Evolutionary conservation across 30 jellyfish, hydroid and myxozoan species (phyloP).

Genomic region (Chironex yamaguchii): DNA sequence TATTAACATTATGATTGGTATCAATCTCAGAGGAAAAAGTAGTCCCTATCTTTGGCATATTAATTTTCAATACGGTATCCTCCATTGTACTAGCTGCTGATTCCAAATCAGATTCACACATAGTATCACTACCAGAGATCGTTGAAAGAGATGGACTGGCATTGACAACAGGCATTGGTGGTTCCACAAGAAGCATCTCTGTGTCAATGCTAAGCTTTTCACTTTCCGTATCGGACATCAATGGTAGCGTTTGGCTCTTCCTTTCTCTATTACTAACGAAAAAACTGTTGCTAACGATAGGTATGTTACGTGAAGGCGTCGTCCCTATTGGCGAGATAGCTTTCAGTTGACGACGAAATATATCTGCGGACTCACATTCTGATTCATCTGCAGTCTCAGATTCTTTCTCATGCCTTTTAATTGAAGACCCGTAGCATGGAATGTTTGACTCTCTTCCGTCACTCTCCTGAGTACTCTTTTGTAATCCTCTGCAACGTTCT

Average conservation of each 20-base stretch:
- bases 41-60: background rate
- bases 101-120: background rate
- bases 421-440: no score
- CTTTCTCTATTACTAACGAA: no score
- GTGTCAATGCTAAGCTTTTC: constrained; percentile 72
- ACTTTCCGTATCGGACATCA: constrained; percentile 8
- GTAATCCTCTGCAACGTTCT: no score
- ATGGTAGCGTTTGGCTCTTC: background rate
- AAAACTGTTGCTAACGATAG: no score
- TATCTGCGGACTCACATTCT: no score
- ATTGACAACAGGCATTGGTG: constrained; percentile 83
- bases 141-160: constrained; percentile 86
- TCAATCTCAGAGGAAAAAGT: background rate
- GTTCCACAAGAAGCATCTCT: constrained; percentile 61
- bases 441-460: no score
- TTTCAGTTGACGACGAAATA: no score
- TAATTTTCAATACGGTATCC: background rate
- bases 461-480: no score
- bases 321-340: no score
- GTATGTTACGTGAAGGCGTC: no score
- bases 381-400: no score
- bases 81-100: background rate
- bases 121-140: constrained; percentile 51
- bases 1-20: background rate
- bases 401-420: no score